Evolutionary conservation across 2,888 invertebrate species (phyloP), one percentile per base, ranked within the genome.

Genomic region (Punctoribates punctum): DNA sequence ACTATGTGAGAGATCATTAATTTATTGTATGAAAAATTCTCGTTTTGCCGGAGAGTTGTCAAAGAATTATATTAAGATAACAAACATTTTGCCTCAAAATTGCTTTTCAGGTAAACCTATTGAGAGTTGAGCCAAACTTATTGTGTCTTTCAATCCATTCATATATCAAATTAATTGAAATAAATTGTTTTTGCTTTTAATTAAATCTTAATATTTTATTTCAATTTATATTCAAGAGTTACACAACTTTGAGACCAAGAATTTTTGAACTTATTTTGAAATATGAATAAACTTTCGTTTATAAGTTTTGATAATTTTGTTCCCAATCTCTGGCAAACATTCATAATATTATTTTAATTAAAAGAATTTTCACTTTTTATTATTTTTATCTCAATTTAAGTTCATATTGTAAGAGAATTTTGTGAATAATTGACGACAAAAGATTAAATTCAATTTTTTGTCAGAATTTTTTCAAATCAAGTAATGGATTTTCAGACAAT

Each of bases 21-120:
- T 57, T 57, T 57, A 57, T 20, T 23, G 57, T 23, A 57, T 57
- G 57, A 57, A 57, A 57, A 57, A 57, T 57, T 23, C 25, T 57
- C 23, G 23, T 57, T 57, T 57, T 51, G 51, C 11, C 11, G 34
- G 4, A 65, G 65, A 27, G 5, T 34, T 65, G 65, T 65, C 65
- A 65, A 9, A 34, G 38, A 65, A 65, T 65, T 65, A 65, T 34
- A 65, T 65, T 65, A 65, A 65, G 65, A 65, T 65, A 65, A 57
- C 42, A 42, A 42, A 42, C 57, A 57, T 57, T 57, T 57, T 25
- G 20, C 23, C 25, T 11, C 20, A 23, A 57, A 57, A 57, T 57
- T 57, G 57, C 57, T 57, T 57, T 57, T 57, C 57, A 57, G 57
- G 57, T 57, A 42, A 42, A 42, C 42, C 42, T 42, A 13, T 42